Evolutionary conservation across 1,140 invertebrate species (phyloP).

Genomic region (Apis mellifera): Amel_HAv3.1 CM009937.2:9749001-9749500

Average conservation of each 20-base stretch:
- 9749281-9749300: conserved; percentile 24
- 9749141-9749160: neutral
- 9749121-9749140: neutral
- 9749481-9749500: neutral
- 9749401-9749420: neutral
- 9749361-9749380: conserved; percentile 20
- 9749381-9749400: neutral
- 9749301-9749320: conserved; percentile 24
- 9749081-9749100: neutral
- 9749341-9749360: neutral
- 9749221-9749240: conserved; percentile 30
- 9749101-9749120: neutral
- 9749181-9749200: conserved; percentile 28
- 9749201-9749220: conserved; percentile 23
- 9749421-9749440: neutral
- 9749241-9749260: conserved; percentile 27
- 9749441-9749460: neutral
- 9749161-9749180: conserved; percentile 7
- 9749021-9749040: no score
- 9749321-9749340: neutral
- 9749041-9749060: no score
- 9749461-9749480: neutral
- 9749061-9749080: no score
- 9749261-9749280: conserved; percentile 22
- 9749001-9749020: no score